Base-by-base conservation (phyloP, 2,888 invertebrate genomes). In the Pyralis farinalis region DNA sequence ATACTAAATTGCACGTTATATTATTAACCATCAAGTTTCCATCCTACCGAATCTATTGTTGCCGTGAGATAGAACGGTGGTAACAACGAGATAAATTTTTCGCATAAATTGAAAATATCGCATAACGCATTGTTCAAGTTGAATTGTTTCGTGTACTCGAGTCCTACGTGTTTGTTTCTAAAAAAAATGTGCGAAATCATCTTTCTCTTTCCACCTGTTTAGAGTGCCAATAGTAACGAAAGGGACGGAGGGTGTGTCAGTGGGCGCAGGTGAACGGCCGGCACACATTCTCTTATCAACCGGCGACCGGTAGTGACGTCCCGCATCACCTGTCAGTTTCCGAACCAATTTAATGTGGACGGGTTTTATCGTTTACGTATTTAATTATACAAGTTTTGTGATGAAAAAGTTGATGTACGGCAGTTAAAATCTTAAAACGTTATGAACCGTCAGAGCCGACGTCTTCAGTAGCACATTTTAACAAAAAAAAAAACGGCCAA, bases 201-300 rank as follows among this genome's bases (percentile, higher is more conserved):
- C 63, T 55, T 57, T 70, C 62, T 59, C 61, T 55, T 63, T 48
- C 47, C 39, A 42, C 49, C 45, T 39, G 31, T 31, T 36, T 31
- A 35, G 37, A 16, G 27, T 29, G 22, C 40, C 9, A 39, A 54
- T 44, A 46, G 46, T 71, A 55, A 66, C 51, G 73, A 82, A 52
- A 62, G 65, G 71, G 76, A 82, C 48, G 61, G 55, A 51, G 57
- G 68, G 64, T 76, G 70, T 81, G 80, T 82, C 75, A 81, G 76
- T 80, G 77, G 81, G 79, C 63, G 76, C 81, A 74, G 87, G 85
- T 87, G 81, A 86, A 86, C 71, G 87, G 68, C 83, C 86, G 83
- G 68, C 85, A 82, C 68, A 87, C 81, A 85, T 87, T 84, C 69
- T 69, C 75, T 84, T 86, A 87, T 87, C 85, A 87, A 64, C 68